These are phyloP conservation scores for Trigoniulus corallinus DNA, from an alignment of 1,140 invertebrate species.

Conservation along the genomic window DNA sequence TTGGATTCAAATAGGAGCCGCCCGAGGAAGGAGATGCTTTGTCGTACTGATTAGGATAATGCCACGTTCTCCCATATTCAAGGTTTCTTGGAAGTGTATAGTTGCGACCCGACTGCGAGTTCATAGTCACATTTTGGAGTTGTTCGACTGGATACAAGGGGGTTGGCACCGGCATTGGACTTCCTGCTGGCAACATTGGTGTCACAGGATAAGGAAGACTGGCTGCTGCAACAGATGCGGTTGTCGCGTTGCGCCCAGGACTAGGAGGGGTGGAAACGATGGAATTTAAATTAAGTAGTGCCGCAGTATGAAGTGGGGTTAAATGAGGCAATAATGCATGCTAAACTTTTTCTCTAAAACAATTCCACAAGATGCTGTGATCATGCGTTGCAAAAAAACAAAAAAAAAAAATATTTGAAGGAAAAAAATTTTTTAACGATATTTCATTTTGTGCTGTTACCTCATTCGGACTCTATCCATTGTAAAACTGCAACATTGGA, in stretches of 20 bases:
- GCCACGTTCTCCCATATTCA: not conserved
- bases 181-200: not conserved
- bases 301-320: not conserved
- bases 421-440: too few relatives aligned
- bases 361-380: not conserved
- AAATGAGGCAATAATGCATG: too few relatives aligned
- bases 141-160: not conserved
- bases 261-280: not conserved
- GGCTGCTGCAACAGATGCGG: not conserved
- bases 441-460: too few relatives aligned
- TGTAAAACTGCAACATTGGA: not conserved
- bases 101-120: not conserved
- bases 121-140: not conserved
- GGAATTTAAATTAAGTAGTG: not conserved
- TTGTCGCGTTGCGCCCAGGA: not conserved
- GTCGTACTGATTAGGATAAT: not conserved
- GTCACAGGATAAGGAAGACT: slow-evolving; percentile 2
- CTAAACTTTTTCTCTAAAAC: too few relatives aligned
- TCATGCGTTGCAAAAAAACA: not conserved
- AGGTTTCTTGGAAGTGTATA: not conserved
- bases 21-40: not conserved
- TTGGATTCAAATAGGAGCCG: not conserved
- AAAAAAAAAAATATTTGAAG: not conserved
- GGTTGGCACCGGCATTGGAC: not conserved
- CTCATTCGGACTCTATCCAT: too few relatives aligned